These are phyloP conservation scores for Smittia sp. DNA, from an alignment of 2,888 invertebrate species.

Conservation along the genomic window DNA sequence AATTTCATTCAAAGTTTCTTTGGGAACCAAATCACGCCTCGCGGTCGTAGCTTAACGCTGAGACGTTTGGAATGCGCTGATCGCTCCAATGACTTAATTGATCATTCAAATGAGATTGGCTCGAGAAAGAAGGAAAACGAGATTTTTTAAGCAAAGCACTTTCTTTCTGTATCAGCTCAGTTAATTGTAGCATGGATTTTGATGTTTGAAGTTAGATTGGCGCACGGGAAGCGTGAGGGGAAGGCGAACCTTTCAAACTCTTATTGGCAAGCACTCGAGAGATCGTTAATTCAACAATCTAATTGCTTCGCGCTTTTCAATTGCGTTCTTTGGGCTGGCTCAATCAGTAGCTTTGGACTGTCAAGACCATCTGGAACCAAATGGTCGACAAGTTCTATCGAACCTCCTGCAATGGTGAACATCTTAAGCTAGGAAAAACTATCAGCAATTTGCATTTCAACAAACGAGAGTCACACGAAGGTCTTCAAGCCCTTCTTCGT, in stretches of 20 bases:
- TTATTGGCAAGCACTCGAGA: not conserved
- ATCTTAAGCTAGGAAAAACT: not conserved
- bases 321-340: not conserved
- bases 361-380: too few relatives aligned
- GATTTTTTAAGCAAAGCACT: conserved; percentile 12
- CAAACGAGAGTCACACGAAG: not conserved
- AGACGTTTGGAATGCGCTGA: not conserved
- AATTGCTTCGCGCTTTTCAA: conserved; percentile 7
- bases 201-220: not conserved
- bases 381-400: not conserved
- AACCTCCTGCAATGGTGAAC: too few relatives aligned
- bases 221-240: not conserved
- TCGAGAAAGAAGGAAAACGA: not conserved
- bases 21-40: not conserved
- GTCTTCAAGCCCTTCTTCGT: not conserved
- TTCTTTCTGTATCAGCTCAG: conserved; percentile 21
- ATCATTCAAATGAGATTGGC: not conserved
- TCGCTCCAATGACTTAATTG: conserved; percentile 10
- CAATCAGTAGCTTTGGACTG: too few relatives aligned
- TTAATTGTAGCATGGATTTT: conserved; percentile 32
- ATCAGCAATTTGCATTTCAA: not conserved
- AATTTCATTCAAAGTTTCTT: conserved; percentile 7
- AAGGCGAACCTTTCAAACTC: not conserved
- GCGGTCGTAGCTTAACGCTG: not conserved
- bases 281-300: conserved; percentile 8